phyloP scores from a whole-genome alignment of 2,113 vertebrate species.

The Alaudala cheleensis region DNA sequence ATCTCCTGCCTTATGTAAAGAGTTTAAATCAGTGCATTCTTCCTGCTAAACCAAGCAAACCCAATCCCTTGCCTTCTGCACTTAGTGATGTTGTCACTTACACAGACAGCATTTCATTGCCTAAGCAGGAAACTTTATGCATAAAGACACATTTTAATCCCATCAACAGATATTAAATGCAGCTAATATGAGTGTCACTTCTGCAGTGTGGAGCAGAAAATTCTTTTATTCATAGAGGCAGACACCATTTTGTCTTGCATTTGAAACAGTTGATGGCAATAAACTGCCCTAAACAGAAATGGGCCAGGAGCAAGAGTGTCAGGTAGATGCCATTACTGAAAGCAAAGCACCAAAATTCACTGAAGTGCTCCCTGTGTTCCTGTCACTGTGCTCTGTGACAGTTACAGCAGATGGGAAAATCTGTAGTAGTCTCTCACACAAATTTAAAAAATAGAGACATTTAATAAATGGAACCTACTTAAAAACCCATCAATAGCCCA shows the following conservation, averaged over 20 bases:
- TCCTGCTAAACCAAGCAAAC: conserved; percentile 34
- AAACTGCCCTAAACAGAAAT: background rate
- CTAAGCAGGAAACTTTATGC: background rate
- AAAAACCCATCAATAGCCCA: conserved; percentile 7
- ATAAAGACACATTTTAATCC: conserved; percentile 68
- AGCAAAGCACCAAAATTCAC: background rate
- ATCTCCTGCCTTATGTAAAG: conserved; percentile 16
- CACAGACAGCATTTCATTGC: conserved; percentile 46
- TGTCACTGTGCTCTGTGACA: background rate
- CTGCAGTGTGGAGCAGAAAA: conserved; percentile 29
- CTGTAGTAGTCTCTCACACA: background rate
- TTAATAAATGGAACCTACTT: conserved; percentile 16
- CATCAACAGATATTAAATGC: conserved; percentile 65
- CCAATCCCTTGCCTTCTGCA: background rate
- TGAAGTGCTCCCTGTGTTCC: background rate
- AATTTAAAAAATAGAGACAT: conserved; percentile 7
- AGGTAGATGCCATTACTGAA: background rate
- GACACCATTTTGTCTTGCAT: background rate
- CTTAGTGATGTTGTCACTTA: background rate
- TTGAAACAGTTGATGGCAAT: background rate
- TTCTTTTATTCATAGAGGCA: conserved; percentile 40
- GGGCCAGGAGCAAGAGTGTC: background rate
- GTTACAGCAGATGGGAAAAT: background rate
- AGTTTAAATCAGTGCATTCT: conserved; percentile 28
- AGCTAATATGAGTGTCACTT: conserved; percentile 65